Conservation (phyloP, 2,888 invertebrate genomes). For the Eilema sororculum region DNA sequence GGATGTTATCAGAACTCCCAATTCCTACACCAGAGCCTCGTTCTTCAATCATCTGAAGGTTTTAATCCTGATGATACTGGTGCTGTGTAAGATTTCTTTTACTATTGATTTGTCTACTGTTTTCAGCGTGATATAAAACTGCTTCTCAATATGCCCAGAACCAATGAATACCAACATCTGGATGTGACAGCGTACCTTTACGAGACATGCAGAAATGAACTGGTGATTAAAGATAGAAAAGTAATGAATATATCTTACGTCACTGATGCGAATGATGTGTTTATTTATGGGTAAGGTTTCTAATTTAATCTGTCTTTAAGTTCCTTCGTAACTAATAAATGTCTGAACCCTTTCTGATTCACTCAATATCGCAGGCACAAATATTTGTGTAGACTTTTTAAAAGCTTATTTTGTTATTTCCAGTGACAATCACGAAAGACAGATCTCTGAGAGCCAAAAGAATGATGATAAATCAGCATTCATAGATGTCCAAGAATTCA, state of each 20-base stretch:
- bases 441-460: background rate
- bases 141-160: constrained; percentile 54
- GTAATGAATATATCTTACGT: constrained; percentile 37
- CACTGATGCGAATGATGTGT: constrained; percentile 43
- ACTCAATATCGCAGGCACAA: too few relatives aligned
- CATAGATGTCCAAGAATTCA: constrained; percentile 38
- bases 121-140: constrained; percentile 56
- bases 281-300: constrained; percentile 53
- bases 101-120: too few relatives aligned
- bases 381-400: too few relatives aligned
- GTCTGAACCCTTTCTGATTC: too few relatives aligned
- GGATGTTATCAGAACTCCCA: background rate
- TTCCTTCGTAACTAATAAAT: too few relatives aligned
- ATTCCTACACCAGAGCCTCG: background rate
- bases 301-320: background rate
- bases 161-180: constrained; percentile 43
- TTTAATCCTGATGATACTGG: too few relatives aligned
- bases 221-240: background rate
- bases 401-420: constrained; percentile 25
- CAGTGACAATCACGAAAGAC: constrained; percentile 35
- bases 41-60: background rate
- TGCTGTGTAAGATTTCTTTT: too few relatives aligned
- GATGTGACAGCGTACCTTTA: constrained; percentile 44
- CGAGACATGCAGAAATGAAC: constrained; percentile 48
- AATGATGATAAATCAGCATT: background rate